Evolutionary conservation across 53 echinoderm and acorn worm species (phyloP), one percentile per base, ranked within the genome.

Genomic region (Hippasteria phrygiana): DNA sequence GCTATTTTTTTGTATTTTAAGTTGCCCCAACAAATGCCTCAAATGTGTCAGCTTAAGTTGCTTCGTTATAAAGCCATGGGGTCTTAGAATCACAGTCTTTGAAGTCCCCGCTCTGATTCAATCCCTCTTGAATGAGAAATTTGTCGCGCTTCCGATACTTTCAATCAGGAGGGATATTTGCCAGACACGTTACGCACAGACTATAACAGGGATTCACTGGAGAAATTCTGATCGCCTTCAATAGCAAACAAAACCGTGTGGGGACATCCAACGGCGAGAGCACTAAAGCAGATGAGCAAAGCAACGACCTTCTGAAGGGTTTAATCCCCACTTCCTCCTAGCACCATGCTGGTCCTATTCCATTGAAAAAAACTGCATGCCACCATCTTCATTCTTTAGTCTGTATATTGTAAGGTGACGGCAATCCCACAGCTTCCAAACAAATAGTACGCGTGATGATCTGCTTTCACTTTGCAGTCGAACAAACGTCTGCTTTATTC

Each of bases 321-420:
- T 72, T 35, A 72, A 72, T 72, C 72, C 72, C 4, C n/a, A 72
- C 72, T 72, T 72, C 72, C 72, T 72, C 72, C 13, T 35, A 66
- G 33, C 67, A 35, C 11, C 22, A 34, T 66, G 67, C 18, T 35
- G 22, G 20, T 8, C 51, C 16, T 14, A 14, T 51, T 4, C 16
- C 51, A 51, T 51, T 51, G 16, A 4, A 51, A 51, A 8, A n/a
- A n/a, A n/a, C n/a, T n/a, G n/a, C n/a, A n/a, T 59, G 22, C 24
- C 3, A 59, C 59, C 26, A 24, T 59, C 59, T 59, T 59, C 26
- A 14, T 59, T 59, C 2, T 59, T 24, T 59, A 24, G 3, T 45
- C 46, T 45, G 46, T 45, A 45, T 45, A 7, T 11, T 45, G 11
- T 7, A 7, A 45, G 46, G 46, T 45, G 46, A 45, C 46, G 46